Percentiles rank a stretch among this genome's conserved stretches.
phyloP scores from a whole-genome alignment of 2,888 invertebrate species.

The Elaeidobius kamerunicus region DNA sequence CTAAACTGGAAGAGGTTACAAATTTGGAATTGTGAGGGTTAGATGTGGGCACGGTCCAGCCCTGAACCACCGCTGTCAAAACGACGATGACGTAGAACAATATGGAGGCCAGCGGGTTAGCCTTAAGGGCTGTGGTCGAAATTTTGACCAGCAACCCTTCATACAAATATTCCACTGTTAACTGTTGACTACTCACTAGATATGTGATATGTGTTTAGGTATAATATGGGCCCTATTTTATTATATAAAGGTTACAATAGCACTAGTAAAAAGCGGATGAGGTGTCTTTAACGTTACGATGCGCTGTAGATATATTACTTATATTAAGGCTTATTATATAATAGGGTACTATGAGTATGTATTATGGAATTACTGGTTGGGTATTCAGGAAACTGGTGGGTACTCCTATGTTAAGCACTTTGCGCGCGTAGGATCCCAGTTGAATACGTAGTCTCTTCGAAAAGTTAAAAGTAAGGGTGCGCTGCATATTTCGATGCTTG shows the following conservation, averaged over 20 bases:
- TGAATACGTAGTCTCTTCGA: constrained; percentile 27
- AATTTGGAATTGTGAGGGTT: constrained; percentile 23
- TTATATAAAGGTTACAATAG: too few species aligned
- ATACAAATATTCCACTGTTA: constrained; percentile 28
- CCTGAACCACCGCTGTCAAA: constrained; percentile 21
- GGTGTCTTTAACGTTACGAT: too few species aligned
- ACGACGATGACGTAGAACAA: constrained; percentile 26
- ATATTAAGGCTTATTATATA: too few species aligned
- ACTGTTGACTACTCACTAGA: too few species aligned
- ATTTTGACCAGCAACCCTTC: constrained; percentile 30
- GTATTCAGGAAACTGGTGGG: neutral
- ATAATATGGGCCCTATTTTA: constrained; percentile 7
- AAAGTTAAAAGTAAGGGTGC: constrained; percentile 5
- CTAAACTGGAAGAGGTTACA: constrained; percentile 28
- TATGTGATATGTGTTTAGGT: constrained; percentile 15
- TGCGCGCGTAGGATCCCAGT: constrained; percentile 19
- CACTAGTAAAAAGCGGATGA: too few species aligned
- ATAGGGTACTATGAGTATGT: too few species aligned
- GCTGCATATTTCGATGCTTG: constrained; percentile 13
- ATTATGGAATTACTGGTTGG: constrained; percentile 15
- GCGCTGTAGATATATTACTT: too few species aligned
- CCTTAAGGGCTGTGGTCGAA: constrained; percentile 30
- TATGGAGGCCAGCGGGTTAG: constrained; percentile 26
- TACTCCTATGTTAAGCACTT: constrained; percentile 2
- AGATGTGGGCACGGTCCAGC: constrained; percentile 9